These are phyloP conservation scores for Chymomyza costata DNA, from an alignment of 1,140 invertebrate genomes.

Conservation along the genomic window DNA sequence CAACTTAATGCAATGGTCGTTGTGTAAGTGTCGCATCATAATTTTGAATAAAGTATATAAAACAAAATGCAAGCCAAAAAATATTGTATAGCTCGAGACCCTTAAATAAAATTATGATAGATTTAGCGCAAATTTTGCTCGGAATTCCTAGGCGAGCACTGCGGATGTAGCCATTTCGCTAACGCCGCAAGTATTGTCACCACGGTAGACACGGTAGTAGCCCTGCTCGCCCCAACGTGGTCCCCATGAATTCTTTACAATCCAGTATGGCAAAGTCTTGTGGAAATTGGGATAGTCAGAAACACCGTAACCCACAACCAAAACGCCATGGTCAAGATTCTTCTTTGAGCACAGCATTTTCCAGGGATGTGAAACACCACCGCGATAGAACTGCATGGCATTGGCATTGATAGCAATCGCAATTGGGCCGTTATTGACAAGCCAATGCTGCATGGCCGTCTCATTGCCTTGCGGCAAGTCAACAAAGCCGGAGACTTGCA, in stretches of 20 bases:
- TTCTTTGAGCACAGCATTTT: conserved; percentile 89
- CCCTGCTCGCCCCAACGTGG: conserved; percentile 88
- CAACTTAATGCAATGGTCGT: conserved; percentile 3
- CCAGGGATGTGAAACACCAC: conserved; percentile 97
- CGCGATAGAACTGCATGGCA: conserved; percentile 98
- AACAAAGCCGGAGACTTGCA: conserved; percentile 87
- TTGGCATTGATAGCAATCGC: conserved; percentile 99
- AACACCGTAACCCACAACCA: conserved; percentile 94
- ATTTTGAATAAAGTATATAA: conserved; percentile 21
- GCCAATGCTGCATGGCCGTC: conserved; percentile 93
- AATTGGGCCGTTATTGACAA: conserved; percentile 94
- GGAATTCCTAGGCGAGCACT: conserved; percentile 76
- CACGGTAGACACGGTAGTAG: conserved; percentile 95
- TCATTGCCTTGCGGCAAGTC: conserved; percentile 92
- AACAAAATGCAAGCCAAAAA: conserved; percentile 32
- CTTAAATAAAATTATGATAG: conserved; percentile 41
- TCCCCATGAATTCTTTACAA: conserved; percentile 96
- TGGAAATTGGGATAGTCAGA: conserved; percentile 88
- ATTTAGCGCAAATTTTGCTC: conserved; percentile 19
- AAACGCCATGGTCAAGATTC: conserved; percentile 91
- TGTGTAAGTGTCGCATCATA: conserved; percentile 12
- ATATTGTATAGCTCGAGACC: conserved; percentile 28
- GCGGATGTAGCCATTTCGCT: conserved; percentile 94
- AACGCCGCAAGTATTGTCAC: conserved; percentile 95
- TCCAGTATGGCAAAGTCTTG: conserved; percentile 91